Conservation (phyloP, 2,113 vertebrate genomes). For the Pelecanoides urinatrix region DNA sequence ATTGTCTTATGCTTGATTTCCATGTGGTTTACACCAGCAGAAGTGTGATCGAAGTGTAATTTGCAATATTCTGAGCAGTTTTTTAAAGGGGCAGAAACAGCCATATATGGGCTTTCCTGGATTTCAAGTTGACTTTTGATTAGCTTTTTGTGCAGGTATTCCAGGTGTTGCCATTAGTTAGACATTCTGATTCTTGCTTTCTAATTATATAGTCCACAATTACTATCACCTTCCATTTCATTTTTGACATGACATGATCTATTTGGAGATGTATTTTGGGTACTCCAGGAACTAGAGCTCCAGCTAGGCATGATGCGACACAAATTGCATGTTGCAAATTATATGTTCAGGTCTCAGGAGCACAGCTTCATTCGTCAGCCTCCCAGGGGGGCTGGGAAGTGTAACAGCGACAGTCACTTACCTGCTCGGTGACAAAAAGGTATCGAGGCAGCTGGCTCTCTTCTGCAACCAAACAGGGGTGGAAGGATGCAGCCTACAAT, state of each 20-base stretch:
- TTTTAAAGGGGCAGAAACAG: neutral
- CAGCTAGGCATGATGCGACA: constrained; percentile 17
- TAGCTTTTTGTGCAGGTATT: constrained; percentile 47
- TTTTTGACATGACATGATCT: constrained; percentile 47
- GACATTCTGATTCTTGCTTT: constrained; percentile 28
- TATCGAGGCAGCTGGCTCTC: neutral
- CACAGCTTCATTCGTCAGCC: neutral
- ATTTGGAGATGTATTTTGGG: constrained; percentile 23
- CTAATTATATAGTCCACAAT: constrained; percentile 53
- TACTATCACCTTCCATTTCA: constrained; percentile 55
- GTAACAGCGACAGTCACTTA: neutral
- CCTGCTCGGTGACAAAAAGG: neutral
- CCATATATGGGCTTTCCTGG: neutral
- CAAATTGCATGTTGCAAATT: constrained; percentile 48
- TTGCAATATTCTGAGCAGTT: neutral
- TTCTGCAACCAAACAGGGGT: neutral
- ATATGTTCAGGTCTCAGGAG: constrained; percentile 27
- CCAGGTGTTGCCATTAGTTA: constrained; percentile 26
- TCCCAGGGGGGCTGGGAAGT: neutral
- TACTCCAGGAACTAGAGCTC: constrained; percentile 8
- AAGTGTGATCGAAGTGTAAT: neutral
- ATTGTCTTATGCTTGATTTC: neutral
- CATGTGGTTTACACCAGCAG: neutral
- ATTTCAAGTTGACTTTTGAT: constrained; percentile 15
- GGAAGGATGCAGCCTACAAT: neutral